A percentile compares a stretch with the other conserved stretches of the same genome.
Evolutionary conservation across 1,140 invertebrate species (phyloP).

Genomic region (Drosophila orena): DNA sequence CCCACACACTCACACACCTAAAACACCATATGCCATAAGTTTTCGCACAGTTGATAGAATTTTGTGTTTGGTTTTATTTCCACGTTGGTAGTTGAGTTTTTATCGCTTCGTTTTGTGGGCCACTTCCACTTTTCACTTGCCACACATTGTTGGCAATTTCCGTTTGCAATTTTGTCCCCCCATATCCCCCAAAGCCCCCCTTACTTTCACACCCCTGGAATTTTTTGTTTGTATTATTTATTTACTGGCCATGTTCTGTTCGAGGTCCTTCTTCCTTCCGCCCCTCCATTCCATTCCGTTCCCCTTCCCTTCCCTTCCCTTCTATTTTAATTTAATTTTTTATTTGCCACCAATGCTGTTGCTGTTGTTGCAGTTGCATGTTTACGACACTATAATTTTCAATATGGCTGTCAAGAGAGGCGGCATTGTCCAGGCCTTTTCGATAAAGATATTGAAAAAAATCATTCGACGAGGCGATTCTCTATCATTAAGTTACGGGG

Average conservation of each 20-base stretch:
- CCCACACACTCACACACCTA: constrained; percentile 19
- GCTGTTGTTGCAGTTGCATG: constrained; percentile 65
- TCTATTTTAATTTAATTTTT: constrained; percentile 76
- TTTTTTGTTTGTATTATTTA: constrained; percentile 57
- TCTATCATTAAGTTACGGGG: neutral
- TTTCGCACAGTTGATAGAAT: constrained; percentile 45
- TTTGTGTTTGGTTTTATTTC: constrained; percentile 33
- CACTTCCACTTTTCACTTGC: constrained; percentile 14
- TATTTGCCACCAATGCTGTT: constrained; percentile 39
- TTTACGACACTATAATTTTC: constrained; percentile 79
- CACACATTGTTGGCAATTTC: constrained; percentile 68
- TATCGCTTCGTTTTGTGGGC: constrained; percentile 15
- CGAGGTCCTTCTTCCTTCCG: constrained; percentile 10
- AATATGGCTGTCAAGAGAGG: constrained; percentile 47
- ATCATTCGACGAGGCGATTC: neutral
- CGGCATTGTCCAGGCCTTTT: constrained; percentile 3
- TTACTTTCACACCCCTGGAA: neutral
- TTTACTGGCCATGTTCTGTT: constrained; percentile 82
- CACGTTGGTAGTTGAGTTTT: constrained; percentile 10
- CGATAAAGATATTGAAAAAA: neutral
- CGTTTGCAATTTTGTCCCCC: constrained; percentile 63
- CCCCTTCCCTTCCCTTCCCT: neutral
- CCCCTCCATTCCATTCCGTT: neutral
- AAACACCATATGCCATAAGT: constrained; percentile 59
- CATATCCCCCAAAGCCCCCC: no score